Evolutionary conservation across 1,140 invertebrate genomes (phyloP).

Genomic region (Drosophila orena): DNA sequence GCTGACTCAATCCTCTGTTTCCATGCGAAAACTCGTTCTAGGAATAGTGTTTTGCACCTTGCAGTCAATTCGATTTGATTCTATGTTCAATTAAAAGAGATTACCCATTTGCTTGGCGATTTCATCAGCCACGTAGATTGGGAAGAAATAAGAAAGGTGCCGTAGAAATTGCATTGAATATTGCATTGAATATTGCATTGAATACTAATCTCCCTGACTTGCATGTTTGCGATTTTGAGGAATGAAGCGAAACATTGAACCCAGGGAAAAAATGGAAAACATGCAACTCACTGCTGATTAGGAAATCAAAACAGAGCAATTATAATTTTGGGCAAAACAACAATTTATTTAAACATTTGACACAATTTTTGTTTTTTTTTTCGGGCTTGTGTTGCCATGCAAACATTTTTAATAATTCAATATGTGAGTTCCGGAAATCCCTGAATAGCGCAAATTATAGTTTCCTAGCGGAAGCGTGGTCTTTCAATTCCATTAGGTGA

Average conservation of each 20-base stretch:
- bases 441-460: not conserved
- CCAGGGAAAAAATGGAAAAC: not conserved
- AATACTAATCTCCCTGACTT: not conserved
- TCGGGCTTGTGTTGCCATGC: conserved; percentile 6
- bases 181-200: not conserved
- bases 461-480: not conserved
- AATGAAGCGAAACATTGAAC: not conserved
- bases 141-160: not conserved
- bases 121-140: not conserved
- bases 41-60: not conserved
- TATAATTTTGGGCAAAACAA: not conserved
- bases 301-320: not conserved
- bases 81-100: not conserved
- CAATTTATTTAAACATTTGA: not conserved
- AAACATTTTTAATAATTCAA: conserved; percentile 1
- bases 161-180: not conserved
- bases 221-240: not conserved
- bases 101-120: not conserved
- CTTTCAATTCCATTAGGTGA: not conserved
- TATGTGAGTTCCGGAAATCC: not conserved
- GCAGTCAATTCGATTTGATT: not conserved
- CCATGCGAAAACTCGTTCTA: conserved; percentile 11
- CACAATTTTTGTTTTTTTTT: not conserved
- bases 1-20: conserved; percentile 31
- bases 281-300: conserved; percentile 5